phyloP scores from a whole-genome alignment of 1,140 invertebrate genomes.

The Ceratitis capitata region DNA sequence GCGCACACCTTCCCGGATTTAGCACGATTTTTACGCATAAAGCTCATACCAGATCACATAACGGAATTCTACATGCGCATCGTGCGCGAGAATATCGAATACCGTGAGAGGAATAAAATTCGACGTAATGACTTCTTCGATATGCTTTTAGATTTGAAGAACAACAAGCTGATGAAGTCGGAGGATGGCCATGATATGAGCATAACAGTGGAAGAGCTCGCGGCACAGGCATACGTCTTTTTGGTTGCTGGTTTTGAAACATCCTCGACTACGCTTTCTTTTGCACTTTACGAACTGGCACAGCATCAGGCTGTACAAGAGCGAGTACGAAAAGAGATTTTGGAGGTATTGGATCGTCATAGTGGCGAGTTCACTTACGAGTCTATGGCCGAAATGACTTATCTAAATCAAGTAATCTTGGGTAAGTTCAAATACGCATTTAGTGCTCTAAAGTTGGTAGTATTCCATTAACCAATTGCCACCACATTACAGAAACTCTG shows the following conservation, averaged over 20 bases:
- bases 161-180: constrained; percentile 59
- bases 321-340: constrained; percentile 68
- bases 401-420: constrained; percentile 69
- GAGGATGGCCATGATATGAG: constrained; percentile 49
- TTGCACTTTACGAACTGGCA: constrained; percentile 69
- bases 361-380: constrained; percentile 68
- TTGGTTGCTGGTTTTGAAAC: constrained; percentile 73
- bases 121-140: constrained; percentile 70
- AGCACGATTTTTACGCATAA: constrained; percentile 48
- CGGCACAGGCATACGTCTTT: constrained; percentile 68
- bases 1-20: constrained; percentile 52
- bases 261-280: constrained; percentile 69
- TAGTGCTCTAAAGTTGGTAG: neutral
- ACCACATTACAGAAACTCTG: constrained; percentile 52
- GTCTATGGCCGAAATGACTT: constrained; percentile 67
- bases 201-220: constrained; percentile 60
- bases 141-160: constrained; percentile 67
- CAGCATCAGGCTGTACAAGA: constrained; percentile 69
- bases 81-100: constrained; percentile 66
- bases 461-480: no score
- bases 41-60: constrained; percentile 65
- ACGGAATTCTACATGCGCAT: constrained; percentile 67
- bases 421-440: constrained; percentile 56
- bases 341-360: constrained; percentile 59
- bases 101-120: constrained; percentile 67